Evolutionary conservation across 1,140 invertebrate species (phyloP), one percentile per base, ranked within the genome.

Genomic region (Brachystomella parvula): DNA sequence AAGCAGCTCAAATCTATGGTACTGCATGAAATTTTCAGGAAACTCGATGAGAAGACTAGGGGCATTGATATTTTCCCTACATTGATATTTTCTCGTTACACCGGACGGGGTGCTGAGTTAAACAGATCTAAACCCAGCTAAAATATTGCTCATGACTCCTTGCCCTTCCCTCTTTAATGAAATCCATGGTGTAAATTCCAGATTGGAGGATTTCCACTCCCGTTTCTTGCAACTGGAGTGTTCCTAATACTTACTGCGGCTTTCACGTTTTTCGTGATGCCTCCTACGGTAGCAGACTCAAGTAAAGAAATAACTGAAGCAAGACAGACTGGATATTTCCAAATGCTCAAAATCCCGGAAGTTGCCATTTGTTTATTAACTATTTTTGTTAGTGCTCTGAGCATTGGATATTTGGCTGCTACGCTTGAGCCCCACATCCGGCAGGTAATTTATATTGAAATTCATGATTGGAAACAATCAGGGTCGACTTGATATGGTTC

Each of bases 391-490:
- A 87, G 87, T 0, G 89, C 88, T 65, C 84, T 87, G 79, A 89
- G 87, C 71, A 89, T 91, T 47, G 88, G 89, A 62, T 91, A 90
- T 77, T 77, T 90, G 2, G 85, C 88, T 75, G 89, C 89, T 0
- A 90, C 88, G 0, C 77, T 92, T 9, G 89, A 91, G 73, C 89
- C 89, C 1, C 89, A 90, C 80, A 76, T 92, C n/a, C 76, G 89
- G 68, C 83, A 85, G 77, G 87, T 77, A 75, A 68, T 44, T 47
- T 60, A 29, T 3, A 33, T 2, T 15, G 19, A 60, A 3, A 3
- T 47, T 29, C 47, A n/a, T 19, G 30, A 24, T 61, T 66, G 30
- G 35, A 32, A 21, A 58, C 47, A 47, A 31, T 30, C 9, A 61
- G 28, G 24, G 28, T n/a, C 17, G 64, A 47, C 15, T 58, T 59